Conservation (phyloP, 1,140 invertebrate species). For the Lamellibrachia luymesi region DNA sequence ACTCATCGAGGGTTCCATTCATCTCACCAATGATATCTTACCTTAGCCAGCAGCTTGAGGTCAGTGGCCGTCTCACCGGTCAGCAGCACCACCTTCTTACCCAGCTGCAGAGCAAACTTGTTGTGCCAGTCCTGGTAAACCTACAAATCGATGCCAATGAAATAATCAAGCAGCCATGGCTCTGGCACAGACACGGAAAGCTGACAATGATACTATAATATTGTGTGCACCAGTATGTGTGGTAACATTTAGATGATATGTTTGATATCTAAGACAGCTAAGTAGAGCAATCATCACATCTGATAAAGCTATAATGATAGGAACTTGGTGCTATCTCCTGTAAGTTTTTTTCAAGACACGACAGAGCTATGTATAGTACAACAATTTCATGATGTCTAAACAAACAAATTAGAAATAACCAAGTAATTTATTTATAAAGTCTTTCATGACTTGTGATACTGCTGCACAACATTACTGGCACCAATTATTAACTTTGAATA, state of each 20-base stretch:
- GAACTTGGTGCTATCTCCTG: neutral
- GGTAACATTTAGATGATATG: slow-evolving; percentile 78
- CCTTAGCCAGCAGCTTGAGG: slow-evolving; percentile 73
- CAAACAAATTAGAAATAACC: neutral
- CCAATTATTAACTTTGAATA: too few relatives aligned
- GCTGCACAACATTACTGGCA: too few relatives aligned
- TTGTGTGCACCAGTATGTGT: neutral
- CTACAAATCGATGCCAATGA: slow-evolving; percentile 34
- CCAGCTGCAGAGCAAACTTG: slow-evolving; percentile 79
- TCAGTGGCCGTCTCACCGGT: slow-evolving; percentile 98
- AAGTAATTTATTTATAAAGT: too few relatives aligned
- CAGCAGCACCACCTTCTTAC: slow-evolving; percentile 84
- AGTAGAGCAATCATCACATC: neutral
- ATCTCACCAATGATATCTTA: slow-evolving; percentile 27
- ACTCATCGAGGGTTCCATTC: neutral
- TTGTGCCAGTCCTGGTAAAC: slow-evolving; percentile 86
- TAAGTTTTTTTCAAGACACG: neutral
- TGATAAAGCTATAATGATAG: neutral
- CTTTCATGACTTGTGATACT: too few relatives aligned
- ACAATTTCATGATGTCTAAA: neutral
- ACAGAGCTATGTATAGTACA: neutral
- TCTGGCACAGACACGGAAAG: neutral
- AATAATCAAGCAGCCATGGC: slow-evolving; percentile 7
- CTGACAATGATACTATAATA: neutral
- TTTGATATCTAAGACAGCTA: slow-evolving; percentile 25